These are phyloP conservation scores for Prunella strophiata DNA, from an alignment of 2,797 vertebrate species.

Conservation along the genomic window DNA sequence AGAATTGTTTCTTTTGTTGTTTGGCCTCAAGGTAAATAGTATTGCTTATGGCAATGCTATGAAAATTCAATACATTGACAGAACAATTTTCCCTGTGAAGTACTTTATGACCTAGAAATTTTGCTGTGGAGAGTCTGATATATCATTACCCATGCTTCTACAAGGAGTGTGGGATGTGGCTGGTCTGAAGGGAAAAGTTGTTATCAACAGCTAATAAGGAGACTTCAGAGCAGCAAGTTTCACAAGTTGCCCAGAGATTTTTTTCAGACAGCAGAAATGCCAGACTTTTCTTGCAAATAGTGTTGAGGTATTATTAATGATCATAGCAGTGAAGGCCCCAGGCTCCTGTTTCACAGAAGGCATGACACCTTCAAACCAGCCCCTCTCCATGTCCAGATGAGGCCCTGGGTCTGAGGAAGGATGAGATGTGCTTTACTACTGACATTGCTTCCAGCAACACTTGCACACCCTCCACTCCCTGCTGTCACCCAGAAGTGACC, in stretches of 20 bases:
- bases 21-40: slow-evolving; percentile 2
- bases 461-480: neutral
- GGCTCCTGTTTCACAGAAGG: neutral
- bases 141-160: neutral
- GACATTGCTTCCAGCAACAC: neutral
- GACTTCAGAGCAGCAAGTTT: neutral
- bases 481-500: neutral
- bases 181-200: neutral
- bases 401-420: neutral
- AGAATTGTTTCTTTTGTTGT: neutral
- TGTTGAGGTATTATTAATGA: neutral
- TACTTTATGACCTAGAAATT: neutral
- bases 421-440: neutral
- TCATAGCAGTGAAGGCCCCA: neutral
- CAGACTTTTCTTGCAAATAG: neutral
- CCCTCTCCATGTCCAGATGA: neutral
- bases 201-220: neutral
- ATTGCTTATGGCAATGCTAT: neutral
- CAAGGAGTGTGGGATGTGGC: neutral
- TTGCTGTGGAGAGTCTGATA: neutral
- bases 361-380: neutral
- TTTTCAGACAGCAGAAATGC: neutral
- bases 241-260: neutral
- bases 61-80: slow-evolving; percentile 45
- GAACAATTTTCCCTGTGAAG: slow-evolving; percentile 36